Evolutionary conservation across 2,888 invertebrate species (phyloP), one percentile per base, ranked within the genome.

Genomic region (Melipona bicolor): DNA sequence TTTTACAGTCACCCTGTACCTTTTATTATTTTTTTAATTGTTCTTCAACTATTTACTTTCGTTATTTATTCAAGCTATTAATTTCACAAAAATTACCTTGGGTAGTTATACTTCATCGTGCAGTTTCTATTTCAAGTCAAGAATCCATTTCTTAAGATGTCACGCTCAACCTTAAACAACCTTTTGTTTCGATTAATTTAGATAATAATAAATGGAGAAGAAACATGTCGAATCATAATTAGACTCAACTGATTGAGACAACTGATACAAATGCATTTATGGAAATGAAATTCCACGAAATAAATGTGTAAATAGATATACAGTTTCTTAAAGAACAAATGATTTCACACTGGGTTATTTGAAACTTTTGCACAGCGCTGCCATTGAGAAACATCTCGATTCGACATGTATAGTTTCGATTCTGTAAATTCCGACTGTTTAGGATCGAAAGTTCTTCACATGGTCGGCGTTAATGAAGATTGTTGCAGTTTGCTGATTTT

Each of bases 401-500:
- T 50, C 21, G 15, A 4, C 6, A 9, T 43, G 2, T 43, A 43
- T 43, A 43, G 43, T 43, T 32, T 13, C 19, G 21, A 50, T 49
- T 24, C 6, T 15, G 21, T 11, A 24, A 24, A 49, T 11, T 24
- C 36, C 3, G 43, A 2, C 19, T 24, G 17, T 43, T 49, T 19
- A 52, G 3, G 6, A n/a, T 70, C 15, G 50, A 32, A 73, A 50
- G 21, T 50, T 27, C 62, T 73, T 64, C 73, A 17, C 59, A 49
- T 62, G 32, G 13, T 32, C 24, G 32, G n/a, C 32, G 36, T 70
- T 61, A 36, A 71, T 27, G 21, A 54, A 43, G 21, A 65, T 70
- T 74, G 65, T 65, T 67, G 62, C 65, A 50, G 43, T 9, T 43
- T 43, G 43, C 43, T 61, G 54, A 65, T 54, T n/a, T 54, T 67